Percentiles rank a stretch among this genome's conserved stretches.
phyloP scores from a whole-genome alignment of 2,888 invertebrate genomes.

The Physocephala rufipes region DNA sequence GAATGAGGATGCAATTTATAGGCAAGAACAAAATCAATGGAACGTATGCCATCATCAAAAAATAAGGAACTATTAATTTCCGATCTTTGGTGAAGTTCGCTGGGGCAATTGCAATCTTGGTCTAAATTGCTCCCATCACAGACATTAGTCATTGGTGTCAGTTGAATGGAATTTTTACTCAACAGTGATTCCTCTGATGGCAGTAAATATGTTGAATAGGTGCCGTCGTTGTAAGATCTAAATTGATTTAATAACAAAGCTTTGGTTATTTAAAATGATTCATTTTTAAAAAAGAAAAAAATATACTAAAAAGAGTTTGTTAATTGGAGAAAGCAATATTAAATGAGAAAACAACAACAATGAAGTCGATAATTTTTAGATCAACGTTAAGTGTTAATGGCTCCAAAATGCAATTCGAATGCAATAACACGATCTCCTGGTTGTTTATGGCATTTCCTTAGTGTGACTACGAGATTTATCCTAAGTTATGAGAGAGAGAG shows the following conservation, averaged over 20 bases:
- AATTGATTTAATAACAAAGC: conserved; percentile 24
- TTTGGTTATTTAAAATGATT: neutral
- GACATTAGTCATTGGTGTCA: conserved; percentile 57
- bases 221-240: conserved; percentile 48
- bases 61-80: conserved; percentile 68
- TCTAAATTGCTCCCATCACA: conserved; percentile 48
- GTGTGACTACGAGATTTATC: too few relatives aligned
- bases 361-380: too few relatives aligned
- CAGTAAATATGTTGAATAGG: conserved; percentile 50
- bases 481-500: too few relatives aligned
- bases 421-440: too few relatives aligned
- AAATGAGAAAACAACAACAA: too few relatives aligned
- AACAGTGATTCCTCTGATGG: conserved; percentile 43
- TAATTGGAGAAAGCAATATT: too few relatives aligned
- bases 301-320: too few relatives aligned
- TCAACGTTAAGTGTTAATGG: too few relatives aligned
- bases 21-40: conserved; percentile 82
- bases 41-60: conserved; percentile 76
- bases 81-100: conserved; percentile 51
- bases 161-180: conserved; percentile 46
- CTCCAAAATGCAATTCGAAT: too few relatives aligned
- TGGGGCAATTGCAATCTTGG: conserved; percentile 53
- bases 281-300: conserved; percentile 6
- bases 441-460: too few relatives aligned
- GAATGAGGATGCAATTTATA: conserved; percentile 74